Evolutionary conservation across 2,113 vertebrate genomes (phyloP).

Genomic region (Alexandromys fortis): DNA sequence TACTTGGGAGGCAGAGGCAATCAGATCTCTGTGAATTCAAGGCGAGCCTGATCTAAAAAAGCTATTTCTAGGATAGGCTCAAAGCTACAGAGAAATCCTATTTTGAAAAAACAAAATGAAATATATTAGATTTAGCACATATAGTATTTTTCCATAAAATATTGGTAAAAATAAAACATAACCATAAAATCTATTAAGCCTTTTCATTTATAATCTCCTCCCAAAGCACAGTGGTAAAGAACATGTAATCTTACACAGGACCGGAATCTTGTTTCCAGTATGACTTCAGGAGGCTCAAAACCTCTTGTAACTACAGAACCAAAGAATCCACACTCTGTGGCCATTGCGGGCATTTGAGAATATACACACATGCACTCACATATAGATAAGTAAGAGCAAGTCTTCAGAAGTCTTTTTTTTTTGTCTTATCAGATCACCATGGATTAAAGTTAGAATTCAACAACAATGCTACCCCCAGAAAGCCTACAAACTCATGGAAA

Average conservation of each 20-base stretch:
- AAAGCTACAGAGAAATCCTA: too few relatives aligned
- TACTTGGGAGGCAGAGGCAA: too few relatives aligned
- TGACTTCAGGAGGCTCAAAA: not conserved
- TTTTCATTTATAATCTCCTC: conserved; percentile 66
- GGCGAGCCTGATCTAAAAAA: too few relatives aligned
- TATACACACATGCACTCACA: not conserved
- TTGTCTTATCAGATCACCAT: too few relatives aligned
- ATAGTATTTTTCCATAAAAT: conserved; percentile 56
- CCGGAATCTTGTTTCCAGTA: not conserved
- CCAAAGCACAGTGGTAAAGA: not conserved
- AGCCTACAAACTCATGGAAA: too few relatives aligned
- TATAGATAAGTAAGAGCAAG: not conserved
- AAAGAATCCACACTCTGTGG: not conserved
- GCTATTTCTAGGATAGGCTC: too few relatives aligned
- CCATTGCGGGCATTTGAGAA: too few relatives aligned
- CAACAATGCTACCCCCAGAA: too few relatives aligned
- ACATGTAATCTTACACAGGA: conserved; percentile 53
- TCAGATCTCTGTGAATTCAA: too few relatives aligned
- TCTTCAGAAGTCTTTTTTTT: not conserved
- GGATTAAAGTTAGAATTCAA: too few relatives aligned
- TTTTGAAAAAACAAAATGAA: too few relatives aligned
- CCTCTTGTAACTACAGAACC: not conserved
- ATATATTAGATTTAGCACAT: conserved; percentile 41
- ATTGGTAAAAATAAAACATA: conserved; percentile 78
- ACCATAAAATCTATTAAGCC: conserved; percentile 71